Evolutionary conservation across 2,888 invertebrate species (phyloP), one percentile per base, ranked within the genome.

Genomic region (Conchocele bisecta): DNA sequence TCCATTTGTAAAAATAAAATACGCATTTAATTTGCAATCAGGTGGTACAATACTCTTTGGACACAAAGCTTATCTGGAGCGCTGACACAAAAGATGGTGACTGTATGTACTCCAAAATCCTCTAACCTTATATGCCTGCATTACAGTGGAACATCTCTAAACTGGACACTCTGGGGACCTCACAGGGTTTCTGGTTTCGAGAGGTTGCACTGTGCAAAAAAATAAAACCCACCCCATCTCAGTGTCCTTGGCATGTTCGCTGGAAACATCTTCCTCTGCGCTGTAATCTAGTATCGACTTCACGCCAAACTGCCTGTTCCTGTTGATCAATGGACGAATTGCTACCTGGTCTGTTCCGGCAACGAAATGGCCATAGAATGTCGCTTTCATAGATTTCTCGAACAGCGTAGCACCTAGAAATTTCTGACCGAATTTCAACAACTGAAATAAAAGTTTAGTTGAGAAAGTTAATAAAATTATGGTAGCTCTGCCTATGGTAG

Each of bases 291-390:
- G 94, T 90, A 99, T 99, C 53, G 99, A 97, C 91, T 99, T 99
- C 17, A 99, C 99, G 51, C 99, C 99, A 91, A 98, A 99, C 67
- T 96, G 95, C 66, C 96, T 94, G 89, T 99, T 89, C 24, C 83
- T 75, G 37, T 77, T 81, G 37, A 91, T 83, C 20, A 89, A 50
- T 26, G 90, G 89, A 53, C 84, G 97, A 90, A 95, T 95, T 85
- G 94, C 93, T 91, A 96, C 95, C 92, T 98, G 96, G 91, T 98
- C 97, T 66, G 92, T 92, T 17, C 99, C 99, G 57, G 98, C 99
- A 58, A 99, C 99, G 93, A 99, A 99, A 92, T 99, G 99, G 9
- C 99, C 99, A 92, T 99, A 99, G 92, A 99, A 98, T 26, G 99
- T 97, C 48, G 94, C 93, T 92, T 97, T 97, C 98, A 99, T 98